Evolutionary conservation across 2,113 vertebrate genomes (phyloP).

Genomic region (Xiphophorus hellerii): DNA sequence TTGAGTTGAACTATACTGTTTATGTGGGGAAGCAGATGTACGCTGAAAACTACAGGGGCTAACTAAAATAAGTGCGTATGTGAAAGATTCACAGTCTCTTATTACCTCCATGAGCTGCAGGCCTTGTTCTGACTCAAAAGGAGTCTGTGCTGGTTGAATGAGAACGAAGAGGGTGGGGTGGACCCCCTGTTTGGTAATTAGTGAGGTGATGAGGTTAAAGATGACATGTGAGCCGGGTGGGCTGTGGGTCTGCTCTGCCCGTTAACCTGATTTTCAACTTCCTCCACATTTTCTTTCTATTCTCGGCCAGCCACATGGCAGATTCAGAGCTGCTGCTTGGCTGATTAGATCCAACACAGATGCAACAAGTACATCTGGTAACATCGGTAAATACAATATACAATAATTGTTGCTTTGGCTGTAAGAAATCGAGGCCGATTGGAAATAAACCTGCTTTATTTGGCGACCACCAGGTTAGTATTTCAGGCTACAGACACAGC

Average conservation of each 20-base stretch:
- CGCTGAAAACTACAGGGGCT: constrained; percentile 39
- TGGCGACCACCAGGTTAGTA: neutral
- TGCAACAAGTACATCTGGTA: constrained; percentile 16
- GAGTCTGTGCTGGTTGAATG: constrained; percentile 20
- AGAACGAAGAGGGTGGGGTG: neutral
- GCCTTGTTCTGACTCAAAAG: constrained; percentile 38
- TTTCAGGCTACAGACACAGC: neutral
- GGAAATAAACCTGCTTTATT: neutral
- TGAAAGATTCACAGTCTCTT: constrained; percentile 34
- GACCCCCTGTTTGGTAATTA: constrained; percentile 49
- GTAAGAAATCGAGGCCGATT: neutral
- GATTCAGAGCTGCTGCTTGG: constrained; percentile 27
- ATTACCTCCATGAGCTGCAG: constrained; percentile 56
- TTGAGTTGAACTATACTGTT: constrained; percentile 17
- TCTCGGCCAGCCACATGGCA: constrained; percentile 28
- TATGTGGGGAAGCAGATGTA: constrained; percentile 16
- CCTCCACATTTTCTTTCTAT: constrained; percentile 43
- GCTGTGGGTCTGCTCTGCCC: constrained; percentile 23
- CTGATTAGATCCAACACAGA: constrained; percentile 6
- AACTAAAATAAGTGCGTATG: constrained; percentile 15
- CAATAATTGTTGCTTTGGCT: neutral
- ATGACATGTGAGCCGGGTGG: constrained; percentile 33
- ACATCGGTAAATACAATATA: neutral
- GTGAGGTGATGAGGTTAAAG: constrained; percentile 51
- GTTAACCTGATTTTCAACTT: constrained; percentile 52